Base-by-base conservation (phyloP, 1,140 invertebrate species). In the Drosophila sp. region DNA sequence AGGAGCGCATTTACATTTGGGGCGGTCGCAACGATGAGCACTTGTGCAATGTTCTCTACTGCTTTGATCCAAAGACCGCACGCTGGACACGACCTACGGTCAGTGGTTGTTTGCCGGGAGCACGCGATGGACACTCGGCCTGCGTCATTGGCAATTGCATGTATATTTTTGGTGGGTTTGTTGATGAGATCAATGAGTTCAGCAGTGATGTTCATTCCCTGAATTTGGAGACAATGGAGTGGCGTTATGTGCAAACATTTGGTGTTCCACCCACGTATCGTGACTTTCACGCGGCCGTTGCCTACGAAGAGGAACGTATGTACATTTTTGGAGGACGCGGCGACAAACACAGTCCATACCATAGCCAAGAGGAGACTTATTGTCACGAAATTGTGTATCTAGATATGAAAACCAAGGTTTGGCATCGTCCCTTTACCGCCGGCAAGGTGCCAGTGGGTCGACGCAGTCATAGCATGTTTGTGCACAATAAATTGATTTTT, bases 101-200 rank as follows among this genome's bases (percentile, higher is more conserved):
- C 0, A 92, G 92, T 4, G 97, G 97, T 0, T 91, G 91, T 9
- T 92, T 95, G 45, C 97, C 97, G 0, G 94, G 94, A 57, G 95
- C 97, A 0, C 93, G 97, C 79, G 97, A 98, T 93, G 97, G 97
- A 0, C 97, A 98, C 92, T 96, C 97, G 11, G 97, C 97, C 2
- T 97, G 97, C 91, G 93, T 98, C 7, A 95, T 97, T 64, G 93
- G 75, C 63, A 93, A 96, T 80, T 94, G 94, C 77, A 98, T 98
- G 97, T 97, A 95, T 81, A 95, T 98, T 58, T 98, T 97, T 93
- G 97, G 97, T 18, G 97, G 97, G 5, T 98, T 95, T 92, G 94
- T 96, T 92, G 97, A 97, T 79, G 93, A 94, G 25, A 94, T 94
- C 45, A 95, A 97, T 76, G 93, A 94, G 69, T 98, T 97, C 92